Evolutionary conservation across 1,140 invertebrate genomes (phyloP).

Genomic region (Pogonognathellus flavescens): DNA sequence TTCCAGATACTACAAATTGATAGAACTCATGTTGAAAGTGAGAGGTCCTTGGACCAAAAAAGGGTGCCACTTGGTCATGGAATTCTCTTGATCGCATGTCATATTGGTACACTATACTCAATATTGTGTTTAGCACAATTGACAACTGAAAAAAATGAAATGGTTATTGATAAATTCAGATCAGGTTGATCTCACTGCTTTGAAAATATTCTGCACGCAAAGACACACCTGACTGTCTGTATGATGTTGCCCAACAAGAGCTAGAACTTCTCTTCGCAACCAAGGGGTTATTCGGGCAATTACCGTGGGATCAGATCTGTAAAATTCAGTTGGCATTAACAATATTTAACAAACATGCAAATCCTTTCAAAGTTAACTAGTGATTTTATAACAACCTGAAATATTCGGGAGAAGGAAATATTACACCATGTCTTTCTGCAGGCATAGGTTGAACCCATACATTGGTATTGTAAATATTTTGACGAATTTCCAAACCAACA

Average conservation of each 20-base stretch:
- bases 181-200: not conserved
- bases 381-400: too few species aligned
- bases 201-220: not conserved
- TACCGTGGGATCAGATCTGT: not conserved
- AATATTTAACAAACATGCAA: too few species aligned
- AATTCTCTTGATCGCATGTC: conserved; percentile 53
- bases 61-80: not conserved
- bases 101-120: not conserved
- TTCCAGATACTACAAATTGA: conserved; percentile 46
- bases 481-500: too few species aligned
- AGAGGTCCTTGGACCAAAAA: not conserved
- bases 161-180: not conserved
- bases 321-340: not conserved
- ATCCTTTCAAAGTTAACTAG: too few species aligned
- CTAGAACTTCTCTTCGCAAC: conserved; percentile 26
- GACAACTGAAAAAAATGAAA: not conserved
- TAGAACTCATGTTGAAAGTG: conserved; percentile 55
- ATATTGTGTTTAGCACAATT: conserved; percentile 1
- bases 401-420: too few species aligned
- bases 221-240: not conserved
- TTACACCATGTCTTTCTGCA: too few species aligned
- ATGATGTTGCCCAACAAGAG: not conserved
- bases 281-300: conserved; percentile 8
- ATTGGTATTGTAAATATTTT: too few species aligned
- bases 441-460: too few species aligned